Evolutionary conservation across 2,113 vertebrate species (phyloP).

Genomic region (Sceloporus tristichus): DNA sequence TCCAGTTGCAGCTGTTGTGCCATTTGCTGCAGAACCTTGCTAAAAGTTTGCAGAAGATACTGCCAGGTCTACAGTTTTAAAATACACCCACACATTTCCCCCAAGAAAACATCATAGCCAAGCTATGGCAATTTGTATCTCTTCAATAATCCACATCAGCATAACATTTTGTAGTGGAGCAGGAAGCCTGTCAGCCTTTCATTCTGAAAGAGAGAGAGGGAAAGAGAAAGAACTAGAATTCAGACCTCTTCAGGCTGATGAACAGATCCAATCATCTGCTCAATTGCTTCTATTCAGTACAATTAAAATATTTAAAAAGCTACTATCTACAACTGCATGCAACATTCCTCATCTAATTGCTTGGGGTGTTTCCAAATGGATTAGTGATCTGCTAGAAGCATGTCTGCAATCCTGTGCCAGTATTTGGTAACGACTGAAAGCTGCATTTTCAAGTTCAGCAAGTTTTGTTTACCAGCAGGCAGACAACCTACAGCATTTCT

Average conservation of each 20-base stretch:
- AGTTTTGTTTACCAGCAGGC: slow-evolving; percentile 31
- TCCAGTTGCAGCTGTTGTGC: slow-evolving; percentile 3
- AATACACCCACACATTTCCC: slow-evolving; percentile 2
- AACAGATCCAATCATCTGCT: slow-evolving; percentile 67
- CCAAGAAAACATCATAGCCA: background rate
- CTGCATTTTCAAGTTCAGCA: slow-evolving; percentile 27
- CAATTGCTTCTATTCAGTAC: slow-evolving; percentile 68
- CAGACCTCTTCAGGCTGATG: slow-evolving; percentile 65
- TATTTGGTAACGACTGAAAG: slow-evolving; percentile 8
- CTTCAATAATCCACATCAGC: slow-evolving; percentile 11
- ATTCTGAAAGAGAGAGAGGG: slow-evolving; percentile 52
- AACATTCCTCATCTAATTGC: slow-evolving; percentile 53
- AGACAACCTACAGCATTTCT: slow-evolving; percentile 22
- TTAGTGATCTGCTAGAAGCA: slow-evolving; percentile 35
- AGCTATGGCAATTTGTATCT: background rate
- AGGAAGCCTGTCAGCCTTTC: slow-evolving; percentile 44
- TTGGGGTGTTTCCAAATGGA: slow-evolving; percentile 62
- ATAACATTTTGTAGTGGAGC: slow-evolving; percentile 14
- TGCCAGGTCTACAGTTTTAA: background rate
- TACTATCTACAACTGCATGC: slow-evolving; percentile 61
- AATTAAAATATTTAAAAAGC: slow-evolving; percentile 55
- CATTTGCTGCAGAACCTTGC: background rate
- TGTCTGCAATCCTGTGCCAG: background rate
- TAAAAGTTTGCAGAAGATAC: background rate
- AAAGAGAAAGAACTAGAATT: slow-evolving; percentile 65